Evolutionary conservation across 2,888 invertebrate species (phyloP), one percentile per base, ranked within the genome.

Genomic region (Abscondita cerata): DNA sequence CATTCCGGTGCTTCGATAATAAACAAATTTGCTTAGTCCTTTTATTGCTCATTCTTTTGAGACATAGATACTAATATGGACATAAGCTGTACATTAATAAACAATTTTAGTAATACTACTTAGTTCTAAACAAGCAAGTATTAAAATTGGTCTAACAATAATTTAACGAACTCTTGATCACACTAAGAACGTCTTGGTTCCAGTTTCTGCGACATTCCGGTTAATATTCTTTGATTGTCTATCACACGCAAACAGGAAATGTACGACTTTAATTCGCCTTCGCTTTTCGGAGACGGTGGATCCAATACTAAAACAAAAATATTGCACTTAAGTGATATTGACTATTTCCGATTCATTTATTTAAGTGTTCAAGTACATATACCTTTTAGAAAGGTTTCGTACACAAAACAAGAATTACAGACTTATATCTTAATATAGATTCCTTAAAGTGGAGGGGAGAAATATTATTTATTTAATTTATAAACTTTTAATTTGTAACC

Each of bases 191-290:
- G 81, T 69, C 85, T 82, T 60, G 88, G 87, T 79, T 92, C 92
- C 72, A 91, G 81, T 79, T 89, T 89, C 77, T 91, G 89, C n/a
- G 92, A 92, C 78, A 92, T 83, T 73, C 88, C n/a, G 62, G 89
- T 90, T 58, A 93, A 80, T 48, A 87, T 84, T 71, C 90, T 82
- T 78, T 92, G 92, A 82, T 92, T 91, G 82, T 93, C 92, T 73
- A 93, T 90, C 52, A 90, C 89, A 70, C 89, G 84, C 71, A 93
- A 82, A 76, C 89, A 88, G 73, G 89, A 85, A 68, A 90, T 87
- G 78, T 89, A 90, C 11, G 86, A 83, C 67, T 86, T 84, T 19
- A 89, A 86, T 75, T 90, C 90, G 44, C 84, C 84, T 73, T 89
- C 88, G 72, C 87, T 87, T 75, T 90, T 90, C 13, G 89, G 87